A percentile compares a stretch with the other conserved stretches of the same genome.
Conservation (phyloP, 2,888 invertebrate species). For the Athetis lepigone region DNA sequence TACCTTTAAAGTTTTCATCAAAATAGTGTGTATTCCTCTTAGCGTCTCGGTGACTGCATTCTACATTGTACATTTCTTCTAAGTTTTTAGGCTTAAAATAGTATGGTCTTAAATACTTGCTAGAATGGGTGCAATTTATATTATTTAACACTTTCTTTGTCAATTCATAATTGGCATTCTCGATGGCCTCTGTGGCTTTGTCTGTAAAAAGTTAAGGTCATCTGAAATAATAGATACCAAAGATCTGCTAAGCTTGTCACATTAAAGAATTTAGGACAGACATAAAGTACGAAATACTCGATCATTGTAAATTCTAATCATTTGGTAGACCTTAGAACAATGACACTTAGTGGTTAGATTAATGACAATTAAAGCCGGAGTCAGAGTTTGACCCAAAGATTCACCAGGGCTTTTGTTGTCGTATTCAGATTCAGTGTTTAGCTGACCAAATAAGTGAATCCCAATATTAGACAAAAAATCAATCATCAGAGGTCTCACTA, state of each 20-base stretch:
- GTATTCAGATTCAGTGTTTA: too few species aligned
- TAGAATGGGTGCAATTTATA: constrained; percentile 60
- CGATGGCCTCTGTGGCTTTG: constrained; percentile 72
- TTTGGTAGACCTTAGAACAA: too few species aligned
- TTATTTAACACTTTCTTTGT: constrained; percentile 53
- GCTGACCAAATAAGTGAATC: too few species aligned
- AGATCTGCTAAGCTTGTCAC: neutral
- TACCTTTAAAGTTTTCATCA: constrained; percentile 88
- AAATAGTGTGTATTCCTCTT: constrained; percentile 73
- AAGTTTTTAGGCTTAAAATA: constrained; percentile 77
- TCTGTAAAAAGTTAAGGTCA: constrained; percentile 67
- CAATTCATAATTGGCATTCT: constrained; percentile 67
- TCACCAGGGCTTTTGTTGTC: too few species aligned
- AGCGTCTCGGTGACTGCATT: constrained; percentile 71
- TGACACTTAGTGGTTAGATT: too few species aligned
- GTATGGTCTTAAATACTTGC: constrained; percentile 73
- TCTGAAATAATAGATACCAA: constrained; percentile 1
- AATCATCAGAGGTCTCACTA: too few species aligned
- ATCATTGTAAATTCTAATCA: too few species aligned
- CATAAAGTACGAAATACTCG: too few species aligned
- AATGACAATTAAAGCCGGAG: too few species aligned
- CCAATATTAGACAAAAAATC: too few species aligned
- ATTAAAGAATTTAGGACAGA: too few species aligned
- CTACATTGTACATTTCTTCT: constrained; percentile 70
- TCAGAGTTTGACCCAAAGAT: too few species aligned